Evolutionary conservation across 1,140 invertebrate species (phyloP).

Genomic region (Stenopsyche tienmushanensis): DNA sequence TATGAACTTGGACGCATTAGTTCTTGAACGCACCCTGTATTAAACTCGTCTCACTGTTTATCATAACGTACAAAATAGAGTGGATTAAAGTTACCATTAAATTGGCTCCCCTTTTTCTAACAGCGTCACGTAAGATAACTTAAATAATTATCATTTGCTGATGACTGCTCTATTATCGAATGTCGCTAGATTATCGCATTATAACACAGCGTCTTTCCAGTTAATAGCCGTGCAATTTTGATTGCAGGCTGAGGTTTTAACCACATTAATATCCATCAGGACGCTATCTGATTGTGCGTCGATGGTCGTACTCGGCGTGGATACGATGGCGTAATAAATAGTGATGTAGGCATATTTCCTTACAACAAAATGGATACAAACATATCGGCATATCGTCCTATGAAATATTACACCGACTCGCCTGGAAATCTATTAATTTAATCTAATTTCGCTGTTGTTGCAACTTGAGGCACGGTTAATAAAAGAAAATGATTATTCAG

Average conservation of each 20-base stretch:
- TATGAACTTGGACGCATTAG: too few species aligned
- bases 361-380: not conserved
- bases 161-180: too few species aligned
- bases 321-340: conserved; percentile 11
- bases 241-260: not conserved
- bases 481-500: conserved; percentile 41
- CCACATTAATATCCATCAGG: conserved; percentile 3
- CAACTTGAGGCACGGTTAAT: conserved; percentile 34
- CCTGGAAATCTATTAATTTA: conserved; percentile 35
- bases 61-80: too few species aligned
- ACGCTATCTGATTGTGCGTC: not conserved
- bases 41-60: too few species aligned
- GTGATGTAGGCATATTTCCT: conserved; percentile 23
- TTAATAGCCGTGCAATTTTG: not conserved
- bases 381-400: conserved; percentile 10
- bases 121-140: too few species aligned
- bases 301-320: not conserved
- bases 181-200: too few species aligned
- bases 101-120: too few species aligned
- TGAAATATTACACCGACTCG: conserved; percentile 20
- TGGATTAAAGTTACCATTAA: too few species aligned
- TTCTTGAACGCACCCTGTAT: too few species aligned
- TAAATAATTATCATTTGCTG: too few species aligned
- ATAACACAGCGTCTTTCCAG: too few species aligned
- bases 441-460: conserved; percentile 40